Base-by-base conservation (phyloP, 2,888 invertebrate genomes). In the Athrips mouffetella region DNA sequence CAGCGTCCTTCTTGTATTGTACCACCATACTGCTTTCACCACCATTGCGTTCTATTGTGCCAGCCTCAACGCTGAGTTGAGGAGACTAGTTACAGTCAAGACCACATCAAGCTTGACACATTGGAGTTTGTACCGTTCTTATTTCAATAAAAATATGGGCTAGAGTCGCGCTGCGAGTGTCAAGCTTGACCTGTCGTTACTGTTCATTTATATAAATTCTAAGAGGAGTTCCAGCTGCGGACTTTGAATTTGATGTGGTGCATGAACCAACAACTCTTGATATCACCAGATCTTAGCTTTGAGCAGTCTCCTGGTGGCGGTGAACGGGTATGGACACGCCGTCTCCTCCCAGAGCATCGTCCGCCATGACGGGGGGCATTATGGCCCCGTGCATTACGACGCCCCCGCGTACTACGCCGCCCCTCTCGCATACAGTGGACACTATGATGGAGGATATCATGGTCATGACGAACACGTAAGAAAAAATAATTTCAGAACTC, bases 281-380 rank as follows among this genome's bases (percentile, higher is more conserved):
- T 47, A 6, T 51, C 62, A 67, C 4, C 67, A 90, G 90, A 76
- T 89, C 54, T 57, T 87, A 57, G 73, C 81, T 47, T 69, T 90
- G 50, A 73, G 79, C 54, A 78, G 80, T 50, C 58, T 89, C 55
- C 57, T 90, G 63, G 79, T 80, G 40, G 73, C 88, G 3, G 85
- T 86, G 30, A 78, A 77, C 49, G 25, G 45, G 25, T 31, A 57
- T 49, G 53, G 52, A 15, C 65, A 67, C 47, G 65, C 73, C 33
- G 52, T 65, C 45, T 70, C 67, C 21, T 67, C 72, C 7, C 68
- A 70, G 50, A 72, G 63, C 50, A 64, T 69, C 52, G 56, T 62
- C 13, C 57, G 54, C 18, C 59, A 62, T 11, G 50, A 59, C 10
- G 79, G 69, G 8, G 72, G 53, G 33, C 53, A 66, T 51, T 57